phyloP scores from a whole-genome alignment of 1,140 invertebrate genomes.

The Cryptotermes secundus region DNA sequence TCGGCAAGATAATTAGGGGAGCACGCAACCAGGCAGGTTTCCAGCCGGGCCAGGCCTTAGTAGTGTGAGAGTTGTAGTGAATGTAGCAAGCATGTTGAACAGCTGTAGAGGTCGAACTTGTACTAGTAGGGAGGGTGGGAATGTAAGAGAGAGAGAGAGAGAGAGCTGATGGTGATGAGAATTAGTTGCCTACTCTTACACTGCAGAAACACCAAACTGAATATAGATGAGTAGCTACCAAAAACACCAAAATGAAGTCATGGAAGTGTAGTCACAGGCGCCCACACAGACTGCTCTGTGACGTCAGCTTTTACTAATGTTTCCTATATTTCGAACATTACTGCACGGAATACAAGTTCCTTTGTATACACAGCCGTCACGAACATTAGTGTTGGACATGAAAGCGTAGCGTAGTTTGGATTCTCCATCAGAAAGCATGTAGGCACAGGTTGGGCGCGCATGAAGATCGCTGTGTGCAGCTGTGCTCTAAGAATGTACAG shows the following conservation, averaged over 20 bases:
- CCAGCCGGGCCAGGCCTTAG: background rate
- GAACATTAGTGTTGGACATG: no score
- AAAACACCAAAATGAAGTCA: no score
- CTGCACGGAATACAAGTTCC: no score
- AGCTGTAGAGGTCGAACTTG: conserved; percentile 35
- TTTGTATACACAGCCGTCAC: no score
- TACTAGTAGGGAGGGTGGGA: background rate
- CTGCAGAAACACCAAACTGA: conserved; percentile 8
- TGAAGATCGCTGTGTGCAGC: no score
- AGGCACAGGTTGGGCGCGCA: no score
- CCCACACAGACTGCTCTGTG: background rate
- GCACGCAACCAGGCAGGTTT: conserved; percentile 33
- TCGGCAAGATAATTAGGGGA: conserved; percentile 36
- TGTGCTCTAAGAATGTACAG: no score
- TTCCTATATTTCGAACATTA: background rate
- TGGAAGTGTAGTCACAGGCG: background rate
- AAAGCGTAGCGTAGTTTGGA: no score
- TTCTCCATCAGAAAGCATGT: no score
- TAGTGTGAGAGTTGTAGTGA: conserved; percentile 27
- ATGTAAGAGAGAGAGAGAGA: background rate
- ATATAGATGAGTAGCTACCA: background rate
- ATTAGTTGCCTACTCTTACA: background rate
- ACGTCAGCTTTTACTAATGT: background rate
- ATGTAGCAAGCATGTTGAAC: conserved; percentile 35
- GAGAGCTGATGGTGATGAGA: background rate